These are phyloP conservation scores for Linyphia triangularis DNA, from an alignment of 2,888 invertebrate genomes.

Conservation along the genomic window DNA sequence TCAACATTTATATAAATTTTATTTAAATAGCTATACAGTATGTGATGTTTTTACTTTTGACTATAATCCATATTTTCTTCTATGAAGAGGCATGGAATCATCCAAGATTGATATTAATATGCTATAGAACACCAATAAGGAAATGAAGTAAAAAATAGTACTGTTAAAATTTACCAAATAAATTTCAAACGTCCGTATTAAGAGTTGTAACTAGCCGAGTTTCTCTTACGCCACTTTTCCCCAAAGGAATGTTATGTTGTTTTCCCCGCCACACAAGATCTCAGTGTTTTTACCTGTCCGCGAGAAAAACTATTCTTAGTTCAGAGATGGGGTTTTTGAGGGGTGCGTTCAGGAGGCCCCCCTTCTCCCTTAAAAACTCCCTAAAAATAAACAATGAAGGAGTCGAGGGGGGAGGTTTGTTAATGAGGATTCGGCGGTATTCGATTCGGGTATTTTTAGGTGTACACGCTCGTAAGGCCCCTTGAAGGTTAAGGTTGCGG, in stretches of 20 bases:
- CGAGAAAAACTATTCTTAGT: constrained; percentile 60
- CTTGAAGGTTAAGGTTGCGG: constrained; percentile 71
- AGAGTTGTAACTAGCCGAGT: too few relatives aligned
- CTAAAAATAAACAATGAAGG: constrained; percentile 72
- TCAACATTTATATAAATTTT: too few relatives aligned
- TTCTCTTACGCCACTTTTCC: constrained; percentile 35
- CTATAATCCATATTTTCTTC: too few relatives aligned
- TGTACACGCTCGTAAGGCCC: constrained; percentile 22
- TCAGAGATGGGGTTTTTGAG: constrained; percentile 28
- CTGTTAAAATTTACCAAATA: too few relatives aligned
- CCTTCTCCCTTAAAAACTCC: constrained; percentile 30
- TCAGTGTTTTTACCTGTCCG: constrained; percentile 54
- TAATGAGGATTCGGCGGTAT: constrained; percentile 65
- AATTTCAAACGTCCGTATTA: too few relatives aligned
- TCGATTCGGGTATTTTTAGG: constrained; percentile 67
- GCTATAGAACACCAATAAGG: too few relatives aligned
- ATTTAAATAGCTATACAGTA: too few relatives aligned
- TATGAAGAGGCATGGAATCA: too few relatives aligned
- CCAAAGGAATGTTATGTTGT: neutral
- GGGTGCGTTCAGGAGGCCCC: constrained; percentile 29
- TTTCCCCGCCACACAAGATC: neutral
- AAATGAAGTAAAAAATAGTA: too few relatives aligned
- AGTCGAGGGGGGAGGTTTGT: constrained; percentile 38
- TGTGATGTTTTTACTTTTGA: too few relatives aligned
- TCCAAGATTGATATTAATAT: too few relatives aligned